Evolutionary conservation across 2,113 vertebrate species (phyloP).

Genomic region (Lonchura striata): DNA sequence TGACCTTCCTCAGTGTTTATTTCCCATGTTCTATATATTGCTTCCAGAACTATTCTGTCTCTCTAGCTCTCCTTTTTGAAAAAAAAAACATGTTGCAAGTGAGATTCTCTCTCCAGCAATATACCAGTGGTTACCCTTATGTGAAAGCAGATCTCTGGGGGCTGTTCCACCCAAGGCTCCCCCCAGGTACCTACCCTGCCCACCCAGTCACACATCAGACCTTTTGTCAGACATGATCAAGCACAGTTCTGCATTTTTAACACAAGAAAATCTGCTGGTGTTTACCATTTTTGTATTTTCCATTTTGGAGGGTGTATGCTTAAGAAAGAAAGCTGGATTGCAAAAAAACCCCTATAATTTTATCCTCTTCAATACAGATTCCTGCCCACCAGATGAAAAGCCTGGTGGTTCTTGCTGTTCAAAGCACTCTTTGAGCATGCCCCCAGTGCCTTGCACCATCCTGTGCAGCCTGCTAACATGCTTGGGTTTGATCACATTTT

Average conservation of each 20-base stretch:
- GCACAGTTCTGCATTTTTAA: not conserved
- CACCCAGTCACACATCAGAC: not conserved
- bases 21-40: not conserved
- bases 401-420: not conserved
- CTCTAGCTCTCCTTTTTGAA: not conserved
- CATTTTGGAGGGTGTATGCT: not conserved
- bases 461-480: not conserved
- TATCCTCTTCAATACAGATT: not conserved
- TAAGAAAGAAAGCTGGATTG: not conserved
- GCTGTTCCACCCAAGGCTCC: not conserved
- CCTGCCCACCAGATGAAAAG: not conserved
- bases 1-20: not conserved
- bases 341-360: not conserved
- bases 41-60: not conserved
- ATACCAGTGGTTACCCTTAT: not conserved
- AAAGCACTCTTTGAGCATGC: not conserved
- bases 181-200: not conserved
- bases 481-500: not conserved
- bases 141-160: not conserved
- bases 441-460: not conserved
- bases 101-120: not conserved
- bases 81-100: not conserved
- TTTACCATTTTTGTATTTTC: not conserved
- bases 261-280: not conserved
- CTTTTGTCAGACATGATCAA: accelerated